Evolutionary conservation across 1,140 invertebrate species (phyloP).

Genomic region (Sminthurinus signatus): DNA sequence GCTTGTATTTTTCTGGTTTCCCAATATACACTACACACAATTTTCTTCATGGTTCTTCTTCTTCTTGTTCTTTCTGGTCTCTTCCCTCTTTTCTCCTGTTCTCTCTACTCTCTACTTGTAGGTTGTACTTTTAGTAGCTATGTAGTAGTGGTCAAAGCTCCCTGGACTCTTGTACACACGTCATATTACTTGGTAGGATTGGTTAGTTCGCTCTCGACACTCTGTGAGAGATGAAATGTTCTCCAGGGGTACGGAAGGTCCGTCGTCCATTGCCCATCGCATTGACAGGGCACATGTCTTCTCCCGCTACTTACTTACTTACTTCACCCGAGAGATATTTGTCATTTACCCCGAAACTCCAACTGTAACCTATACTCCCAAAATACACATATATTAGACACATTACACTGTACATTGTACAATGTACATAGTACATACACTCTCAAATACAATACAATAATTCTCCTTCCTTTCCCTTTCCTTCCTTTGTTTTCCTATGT

Average conservation of each 20-base stretch:
- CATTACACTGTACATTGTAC: too few relatives aligned
- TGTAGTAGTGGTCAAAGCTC: background rate
- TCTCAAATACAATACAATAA: too few relatives aligned
- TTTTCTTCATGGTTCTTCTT: background rate
- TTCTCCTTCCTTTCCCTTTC: too few relatives aligned
- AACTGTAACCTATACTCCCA: background rate
- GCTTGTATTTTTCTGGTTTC: background rate
- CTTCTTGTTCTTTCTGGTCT: background rate
- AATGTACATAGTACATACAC: too few relatives aligned
- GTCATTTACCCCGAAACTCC: background rate
- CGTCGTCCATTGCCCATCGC: too few relatives aligned
- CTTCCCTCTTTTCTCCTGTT: background rate
- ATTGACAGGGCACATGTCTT: slow-evolving; percentile 15
- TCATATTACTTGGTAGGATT: slow-evolving; percentile 11
- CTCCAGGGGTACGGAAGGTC: slow-evolving; percentile 7
- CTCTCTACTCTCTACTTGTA: background rate
- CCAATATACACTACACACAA: background rate
- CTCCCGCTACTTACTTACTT: slow-evolving; percentile 12
- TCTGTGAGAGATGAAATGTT: slow-evolving; percentile 10
- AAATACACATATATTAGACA: too few relatives aligned
- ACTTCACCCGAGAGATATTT: slow-evolving; percentile 14
- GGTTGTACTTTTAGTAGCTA: too few relatives aligned
- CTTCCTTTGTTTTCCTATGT: too few relatives aligned
- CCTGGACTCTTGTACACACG: slow-evolving; percentile 17
- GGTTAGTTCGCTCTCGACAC: background rate